Evolutionary conservation across 2,888 invertebrate species (phyloP).

Genomic region (Pterostichus niger): DNA sequence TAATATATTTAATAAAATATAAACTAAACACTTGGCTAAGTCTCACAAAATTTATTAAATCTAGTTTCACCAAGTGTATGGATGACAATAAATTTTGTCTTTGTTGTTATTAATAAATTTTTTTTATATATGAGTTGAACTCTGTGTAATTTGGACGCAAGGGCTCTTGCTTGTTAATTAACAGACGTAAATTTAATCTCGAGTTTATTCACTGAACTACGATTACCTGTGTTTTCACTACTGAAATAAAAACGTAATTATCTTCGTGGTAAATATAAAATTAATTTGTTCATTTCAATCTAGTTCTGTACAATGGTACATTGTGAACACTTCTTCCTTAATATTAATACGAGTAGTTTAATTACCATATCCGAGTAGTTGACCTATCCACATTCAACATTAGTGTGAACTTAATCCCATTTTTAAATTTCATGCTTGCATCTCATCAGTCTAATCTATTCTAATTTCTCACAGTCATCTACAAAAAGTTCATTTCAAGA

Average conservation of each 20-base stretch:
- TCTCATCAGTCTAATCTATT: conserved; percentile 51
- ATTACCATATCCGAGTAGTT: conserved; percentile 39
- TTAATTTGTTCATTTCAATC: conserved; percentile 2
- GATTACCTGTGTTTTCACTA: too few species aligned
- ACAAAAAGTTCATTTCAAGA: conserved; percentile 49
- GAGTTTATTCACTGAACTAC: too few species aligned
- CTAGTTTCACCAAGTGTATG: too few species aligned
- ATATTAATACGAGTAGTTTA: conserved; percentile 4
- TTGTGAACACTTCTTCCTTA: not conserved
- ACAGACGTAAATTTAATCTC: too few species aligned
- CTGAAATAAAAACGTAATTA: conserved; percentile 31
- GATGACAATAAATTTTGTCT: too few species aligned
- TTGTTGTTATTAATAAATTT: too few species aligned
- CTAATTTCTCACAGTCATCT: conserved; percentile 49
- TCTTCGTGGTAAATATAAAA: conserved; percentile 7
- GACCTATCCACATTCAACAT: conserved; percentile 12
- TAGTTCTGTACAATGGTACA: not conserved
- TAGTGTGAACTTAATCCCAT: conserved; percentile 44
- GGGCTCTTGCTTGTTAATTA: too few species aligned
- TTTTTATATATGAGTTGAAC: too few species aligned
- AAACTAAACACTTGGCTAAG: too few species aligned
- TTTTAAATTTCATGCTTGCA: conserved; percentile 33
- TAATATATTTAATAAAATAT: too few species aligned
- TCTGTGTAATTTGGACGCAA: too few species aligned
- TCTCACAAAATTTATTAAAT: too few species aligned